Percentiles rank a stretch among this genome's conserved stretches.
phyloP scores from a whole-genome alignment of 2,113 vertebrate species.

The Spea bombifrons region DNA sequence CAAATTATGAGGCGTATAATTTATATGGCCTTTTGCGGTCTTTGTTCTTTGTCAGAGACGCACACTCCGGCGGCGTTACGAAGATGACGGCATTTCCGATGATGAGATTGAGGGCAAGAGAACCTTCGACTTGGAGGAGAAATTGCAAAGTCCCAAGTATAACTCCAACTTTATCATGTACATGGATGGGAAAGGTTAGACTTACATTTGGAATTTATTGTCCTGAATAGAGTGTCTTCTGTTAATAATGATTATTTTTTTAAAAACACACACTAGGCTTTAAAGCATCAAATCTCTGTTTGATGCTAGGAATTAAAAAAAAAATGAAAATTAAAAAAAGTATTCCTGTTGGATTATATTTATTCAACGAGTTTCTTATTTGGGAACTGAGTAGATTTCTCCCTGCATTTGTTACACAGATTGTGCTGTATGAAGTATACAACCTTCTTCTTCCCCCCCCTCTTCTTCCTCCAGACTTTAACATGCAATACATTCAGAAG shows the following conservation, averaged over 20 bases:
- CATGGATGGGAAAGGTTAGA: slow-evolving; percentile 95
- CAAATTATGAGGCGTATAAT: background rate
- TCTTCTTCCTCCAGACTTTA: slow-evolving; percentile 78
- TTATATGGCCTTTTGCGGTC: background rate
- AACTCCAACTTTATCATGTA: slow-evolving; percentile 82
- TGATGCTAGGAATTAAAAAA: no score
- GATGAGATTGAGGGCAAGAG: slow-evolving; percentile 98
- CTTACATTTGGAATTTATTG: no score
- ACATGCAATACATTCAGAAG: slow-evolving; percentile 91
- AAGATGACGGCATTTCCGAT: slow-evolving; percentile 95
- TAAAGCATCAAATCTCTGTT: no score
- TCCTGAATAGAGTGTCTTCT: no score
- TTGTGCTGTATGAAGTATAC: no score
- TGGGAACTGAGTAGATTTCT: no score
- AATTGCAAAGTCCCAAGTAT: slow-evolving; percentile 80
- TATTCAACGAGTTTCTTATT: no score
- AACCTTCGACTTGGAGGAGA: slow-evolving; percentile 92
- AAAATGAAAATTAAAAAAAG: no score
- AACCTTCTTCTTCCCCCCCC: background rate
- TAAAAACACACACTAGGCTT: no score
- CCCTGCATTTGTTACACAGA: no score
- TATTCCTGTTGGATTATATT: no score
- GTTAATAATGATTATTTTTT: no score
- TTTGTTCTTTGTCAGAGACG: slow-evolving; percentile 72
- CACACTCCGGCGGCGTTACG: slow-evolving; percentile 87